Evolutionary conservation across 2,888 invertebrate species (phyloP).

Genomic region (Spisula subtruncata): DNA sequence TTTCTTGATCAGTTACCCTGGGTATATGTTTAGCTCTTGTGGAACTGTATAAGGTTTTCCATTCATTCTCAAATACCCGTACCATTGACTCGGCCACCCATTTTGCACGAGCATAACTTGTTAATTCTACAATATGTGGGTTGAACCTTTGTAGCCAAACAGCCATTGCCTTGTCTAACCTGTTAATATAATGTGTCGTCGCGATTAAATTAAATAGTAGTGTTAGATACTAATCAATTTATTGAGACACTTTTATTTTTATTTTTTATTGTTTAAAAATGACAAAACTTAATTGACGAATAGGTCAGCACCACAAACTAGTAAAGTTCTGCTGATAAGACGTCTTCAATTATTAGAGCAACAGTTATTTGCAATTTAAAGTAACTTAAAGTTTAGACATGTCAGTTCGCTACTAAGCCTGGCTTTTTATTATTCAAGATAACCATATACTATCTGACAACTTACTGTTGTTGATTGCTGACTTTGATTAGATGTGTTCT

Average conservation of each 20-base stretch:
- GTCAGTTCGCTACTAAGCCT: too few species aligned
- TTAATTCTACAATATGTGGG: slow-evolving; percentile 27
- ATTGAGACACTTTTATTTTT: too few species aligned
- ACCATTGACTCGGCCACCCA: slow-evolving; percentile 28
- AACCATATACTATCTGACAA: neutral
- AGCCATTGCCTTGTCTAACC: slow-evolving; percentile 5
- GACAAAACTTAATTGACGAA: too few species aligned
- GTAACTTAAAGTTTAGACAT: too few species aligned
- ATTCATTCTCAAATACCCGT: slow-evolving; percentile 29
- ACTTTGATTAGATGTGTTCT: neutral
- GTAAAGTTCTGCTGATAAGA: too few species aligned
- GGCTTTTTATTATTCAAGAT: too few species aligned
- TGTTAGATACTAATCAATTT: too few species aligned
- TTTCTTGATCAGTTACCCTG: slow-evolving; percentile 14
- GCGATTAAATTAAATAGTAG: neutral
- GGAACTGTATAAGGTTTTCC: slow-evolving; percentile 31
- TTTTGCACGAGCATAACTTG: slow-evolving; percentile 38
- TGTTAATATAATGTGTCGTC: neutral
- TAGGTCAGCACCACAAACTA: too few species aligned
- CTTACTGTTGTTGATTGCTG: slow-evolving; percentile 29
- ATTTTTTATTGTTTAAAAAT: too few species aligned
- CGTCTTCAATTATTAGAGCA: too few species aligned
- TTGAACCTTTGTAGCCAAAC: slow-evolving; percentile 15
- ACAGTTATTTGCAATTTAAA: too few species aligned
- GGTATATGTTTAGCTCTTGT: slow-evolving; percentile 6